These are phyloP conservation scores for Galago senegalensis DNA, from an alignment of 2,797 vertebrate genomes.

Conservation along the genomic window DNA sequence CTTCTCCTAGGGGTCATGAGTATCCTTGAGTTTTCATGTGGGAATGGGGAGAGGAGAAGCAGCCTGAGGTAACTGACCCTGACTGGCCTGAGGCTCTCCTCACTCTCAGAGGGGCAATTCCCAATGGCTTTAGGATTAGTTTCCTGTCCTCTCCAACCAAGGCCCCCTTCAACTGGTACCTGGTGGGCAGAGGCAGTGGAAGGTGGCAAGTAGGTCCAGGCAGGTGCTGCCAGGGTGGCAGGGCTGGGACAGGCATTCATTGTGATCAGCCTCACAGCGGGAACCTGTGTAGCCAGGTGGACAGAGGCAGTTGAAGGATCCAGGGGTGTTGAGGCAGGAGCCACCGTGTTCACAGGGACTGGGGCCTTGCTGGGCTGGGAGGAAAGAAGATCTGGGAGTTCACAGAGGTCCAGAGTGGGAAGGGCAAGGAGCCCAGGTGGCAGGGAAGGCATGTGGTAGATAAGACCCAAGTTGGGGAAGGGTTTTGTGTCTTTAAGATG, in stretches of 20 bases:
- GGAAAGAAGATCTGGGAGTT: not conserved
- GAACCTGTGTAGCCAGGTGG: slow-evolving; percentile 84
- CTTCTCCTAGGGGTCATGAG: not conserved
- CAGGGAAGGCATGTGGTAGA: not conserved
- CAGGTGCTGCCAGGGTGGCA: slow-evolving; percentile 85
- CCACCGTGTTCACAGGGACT: slow-evolving; percentile 87
- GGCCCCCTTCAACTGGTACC: slow-evolving; percentile 70
- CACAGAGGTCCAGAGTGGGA: not conserved
- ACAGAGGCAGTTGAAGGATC: slow-evolving; percentile 87
- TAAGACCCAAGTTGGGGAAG: not conserved
- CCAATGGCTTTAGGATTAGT: not conserved
- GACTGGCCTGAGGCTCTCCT: not conserved
- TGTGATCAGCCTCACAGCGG: slow-evolving; percentile 82
- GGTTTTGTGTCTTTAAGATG: not conserved
- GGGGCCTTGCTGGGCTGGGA: slow-evolving; percentile 77
- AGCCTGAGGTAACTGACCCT: not conserved
- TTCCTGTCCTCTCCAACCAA: not conserved
- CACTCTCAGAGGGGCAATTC: not conserved
- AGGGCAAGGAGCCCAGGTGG: not conserved
- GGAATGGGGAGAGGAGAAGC: not conserved
- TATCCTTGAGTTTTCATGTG: not conserved
- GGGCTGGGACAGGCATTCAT: slow-evolving; percentile 87
- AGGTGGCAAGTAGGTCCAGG: slow-evolving; percentile 84
- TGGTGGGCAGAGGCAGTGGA: slow-evolving; percentile 87
- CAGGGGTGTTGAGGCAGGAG: slow-evolving; percentile 86